Base-by-base conservation (phyloP, 2,888 invertebrate species). In the Syritta pipiens region DNA sequence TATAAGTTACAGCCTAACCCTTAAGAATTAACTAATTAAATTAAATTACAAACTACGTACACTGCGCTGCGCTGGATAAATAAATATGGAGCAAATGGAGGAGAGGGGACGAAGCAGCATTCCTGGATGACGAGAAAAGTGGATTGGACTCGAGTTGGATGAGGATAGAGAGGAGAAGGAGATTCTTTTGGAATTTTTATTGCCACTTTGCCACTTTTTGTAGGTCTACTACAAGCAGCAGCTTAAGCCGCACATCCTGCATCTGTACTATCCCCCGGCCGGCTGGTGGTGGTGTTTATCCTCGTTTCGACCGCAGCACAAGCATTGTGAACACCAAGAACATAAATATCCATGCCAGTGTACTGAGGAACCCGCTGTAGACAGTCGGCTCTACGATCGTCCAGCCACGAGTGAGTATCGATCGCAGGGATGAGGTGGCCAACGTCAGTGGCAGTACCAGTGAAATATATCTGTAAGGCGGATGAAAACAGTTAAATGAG, bases 391-490 rank as follows among this genome's bases (percentile, higher is more conserved):
- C 95, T 0, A 91, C 86, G 60, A 97, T 91, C 44, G 92, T 91
- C 97, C 97, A 97, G 46, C 97, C 97, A 83, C 96, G 90, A 0
- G 96, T 96, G 48, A 97, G 90, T 89, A 97, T 95, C 57, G 95
- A 94, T 55, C 97, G 91, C 53, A 97, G 90, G 0, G 97, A 94
- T 37, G 96, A 95, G n/a, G 97, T 97, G n/a, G 97, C 96, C 86
- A 96, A 91, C 0, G 97, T 97, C 55, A 97, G 89, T 0, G 97
- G 97, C 53, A 97, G 91, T 83, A 94, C 93, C 44, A 94, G 92
- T 1, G 96, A 94, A 57, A 97, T 92, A 88, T 96, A 96, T 83
- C 88, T 90, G 71, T 0, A 81, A 76, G 44, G 49, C 1, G 12
- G 14, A 2, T 28, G 49, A 7, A 17, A 17, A 9, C 0, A 20